Conservation (phyloP, 2,797 vertebrate genomes). For the Tokudaia muenninki region DNA sequence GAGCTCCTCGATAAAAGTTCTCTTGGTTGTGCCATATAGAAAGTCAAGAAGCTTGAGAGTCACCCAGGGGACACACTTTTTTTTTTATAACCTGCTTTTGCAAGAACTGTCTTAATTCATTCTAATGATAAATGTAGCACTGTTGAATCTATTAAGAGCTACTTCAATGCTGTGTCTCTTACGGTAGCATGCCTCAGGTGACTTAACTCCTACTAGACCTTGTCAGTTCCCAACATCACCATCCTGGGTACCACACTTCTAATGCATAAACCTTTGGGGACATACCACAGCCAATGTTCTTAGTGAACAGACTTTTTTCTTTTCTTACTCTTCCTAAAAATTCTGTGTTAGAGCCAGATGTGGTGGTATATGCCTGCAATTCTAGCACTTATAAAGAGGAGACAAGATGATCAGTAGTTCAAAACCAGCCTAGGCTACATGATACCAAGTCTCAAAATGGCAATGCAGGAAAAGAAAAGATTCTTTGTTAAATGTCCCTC, state of each 20-base stretch:
- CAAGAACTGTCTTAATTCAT: too few relatives aligned
- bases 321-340: constrained; percentile 11
- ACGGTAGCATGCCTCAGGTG: not conserved
- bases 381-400: not conserved
- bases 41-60: not conserved
- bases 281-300: not conserved
- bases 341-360: not conserved
- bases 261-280: not conserved
- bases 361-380: not conserved
- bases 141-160: not conserved
- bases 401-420: not conserved
- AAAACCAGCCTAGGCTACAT: not conserved
- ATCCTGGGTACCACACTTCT: not conserved
- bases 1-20: not conserved
- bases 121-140: not conserved
- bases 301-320: not conserved
- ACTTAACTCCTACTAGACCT: not conserved
- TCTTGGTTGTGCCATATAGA: not conserved
- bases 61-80: not conserved
- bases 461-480: not conserved
- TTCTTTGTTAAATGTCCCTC: not conserved
- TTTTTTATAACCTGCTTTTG: not conserved
- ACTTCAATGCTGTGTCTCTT: not conserved
- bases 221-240: not conserved
- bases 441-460: not conserved